Conservation (phyloP, 2,113 vertebrate species). For the Columbina picui region DNA sequence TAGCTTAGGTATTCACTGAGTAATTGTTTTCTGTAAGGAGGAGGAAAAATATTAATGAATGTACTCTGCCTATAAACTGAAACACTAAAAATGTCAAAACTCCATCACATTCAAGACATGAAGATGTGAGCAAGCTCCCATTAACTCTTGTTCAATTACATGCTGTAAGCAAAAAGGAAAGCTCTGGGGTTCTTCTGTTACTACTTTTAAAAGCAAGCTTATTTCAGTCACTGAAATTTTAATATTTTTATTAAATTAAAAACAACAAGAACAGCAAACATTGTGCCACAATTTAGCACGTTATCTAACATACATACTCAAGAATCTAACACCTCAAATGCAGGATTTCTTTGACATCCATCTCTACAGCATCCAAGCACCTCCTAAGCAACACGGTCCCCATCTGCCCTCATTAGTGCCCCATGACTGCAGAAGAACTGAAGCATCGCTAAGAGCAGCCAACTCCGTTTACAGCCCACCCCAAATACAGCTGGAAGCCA, state of each 20-base stretch:
- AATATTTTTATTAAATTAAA: not conserved
- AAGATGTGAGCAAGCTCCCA: not conserved
- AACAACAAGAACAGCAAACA: not conserved
- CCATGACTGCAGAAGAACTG: not conserved
- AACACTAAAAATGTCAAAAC: not conserved
- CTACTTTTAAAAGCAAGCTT: not conserved
- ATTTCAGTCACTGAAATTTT: not conserved
- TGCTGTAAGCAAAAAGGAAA: not conserved
- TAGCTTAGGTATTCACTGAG: not conserved
- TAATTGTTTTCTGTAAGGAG: not conserved
- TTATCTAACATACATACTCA: rapidly evolving
- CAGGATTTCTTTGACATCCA: not conserved
- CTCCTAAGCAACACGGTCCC: rapidly evolving
- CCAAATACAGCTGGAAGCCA: not conserved
- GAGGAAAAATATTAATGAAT: rapidly evolving
- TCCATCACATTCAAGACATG: not conserved
- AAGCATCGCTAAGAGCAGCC: not conserved
- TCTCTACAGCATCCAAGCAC: not conserved
- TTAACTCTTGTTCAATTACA: not conserved
- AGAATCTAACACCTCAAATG: not conserved
- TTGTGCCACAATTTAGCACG: not conserved
- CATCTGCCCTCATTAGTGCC: rapidly evolving
- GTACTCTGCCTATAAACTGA: not conserved
- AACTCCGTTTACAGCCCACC: not conserved
- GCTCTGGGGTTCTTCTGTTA: not conserved